Conservation (phyloP, 2,888 invertebrate species). For the Ametastegia equiseti region DNA sequence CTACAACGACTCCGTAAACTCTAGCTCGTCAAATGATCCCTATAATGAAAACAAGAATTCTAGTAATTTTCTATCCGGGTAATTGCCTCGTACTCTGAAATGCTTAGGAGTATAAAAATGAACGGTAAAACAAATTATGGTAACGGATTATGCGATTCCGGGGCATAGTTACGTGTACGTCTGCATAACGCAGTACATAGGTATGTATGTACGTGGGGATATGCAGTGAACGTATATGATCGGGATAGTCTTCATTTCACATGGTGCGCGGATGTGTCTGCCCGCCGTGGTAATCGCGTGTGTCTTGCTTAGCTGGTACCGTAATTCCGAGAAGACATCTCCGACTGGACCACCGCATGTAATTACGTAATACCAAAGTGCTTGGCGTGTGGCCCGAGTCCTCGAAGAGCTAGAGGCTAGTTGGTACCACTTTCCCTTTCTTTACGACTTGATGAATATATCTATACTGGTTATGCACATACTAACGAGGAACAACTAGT, state of each 20-base stretch:
- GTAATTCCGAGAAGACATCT: constrained; percentile 46
- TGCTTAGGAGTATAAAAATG: too few species aligned
- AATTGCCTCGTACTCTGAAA: too few species aligned
- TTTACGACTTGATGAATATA: constrained; percentile 69
- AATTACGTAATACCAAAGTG: constrained; percentile 66
- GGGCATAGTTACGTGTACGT: background rate
- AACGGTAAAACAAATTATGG: background rate
- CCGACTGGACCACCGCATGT: constrained; percentile 51
- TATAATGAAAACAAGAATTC: too few species aligned
- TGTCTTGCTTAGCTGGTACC: background rate
- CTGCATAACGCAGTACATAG: background rate
- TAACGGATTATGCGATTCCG: constrained; percentile 11
- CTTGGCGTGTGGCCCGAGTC: constrained; percentile 14
- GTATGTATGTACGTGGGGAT: background rate
- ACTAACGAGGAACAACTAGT: background rate
- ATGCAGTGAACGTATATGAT: background rate
- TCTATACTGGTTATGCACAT: background rate
- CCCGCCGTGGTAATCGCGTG: background rate
- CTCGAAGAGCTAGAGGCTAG: constrained; percentile 57
- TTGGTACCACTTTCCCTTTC: constrained; percentile 71
- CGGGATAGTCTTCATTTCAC: background rate
- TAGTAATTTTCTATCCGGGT: too few species aligned
- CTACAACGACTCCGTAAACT: too few species aligned
- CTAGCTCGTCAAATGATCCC: too few species aligned
- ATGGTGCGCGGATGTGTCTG: background rate